Evolutionary conservation across 1,140 invertebrate genomes (phyloP).

Genomic region (Radopholus similis): DNA sequence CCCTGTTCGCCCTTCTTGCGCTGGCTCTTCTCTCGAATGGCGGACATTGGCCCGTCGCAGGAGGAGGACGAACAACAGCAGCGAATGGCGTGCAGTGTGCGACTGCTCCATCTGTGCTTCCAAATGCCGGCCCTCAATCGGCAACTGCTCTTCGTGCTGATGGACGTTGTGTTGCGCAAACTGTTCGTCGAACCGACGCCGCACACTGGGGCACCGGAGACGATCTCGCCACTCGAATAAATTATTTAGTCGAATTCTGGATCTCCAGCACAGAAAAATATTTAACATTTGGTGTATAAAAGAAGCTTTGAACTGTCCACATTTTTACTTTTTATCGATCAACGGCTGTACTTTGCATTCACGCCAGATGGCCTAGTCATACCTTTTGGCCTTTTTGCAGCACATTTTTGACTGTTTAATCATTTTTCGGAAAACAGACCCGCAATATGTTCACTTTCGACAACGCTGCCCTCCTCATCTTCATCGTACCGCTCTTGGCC

Average conservation of each 20-base stretch:
- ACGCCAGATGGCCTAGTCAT: too few relatives aligned
- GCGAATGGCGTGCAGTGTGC: not conserved
- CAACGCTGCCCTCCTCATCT: not conserved
- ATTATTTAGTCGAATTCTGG: not conserved
- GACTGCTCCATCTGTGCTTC: conserved; percentile 19
- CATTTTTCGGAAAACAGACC: too few relatives aligned
- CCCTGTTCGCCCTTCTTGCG: conserved; percentile 9
- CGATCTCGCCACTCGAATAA: not conserved
- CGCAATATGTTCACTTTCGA: too few relatives aligned
- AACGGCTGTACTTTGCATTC: not conserved
- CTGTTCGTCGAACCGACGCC: not conserved
- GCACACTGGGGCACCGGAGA: not conserved
- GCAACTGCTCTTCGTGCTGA: conserved; percentile 28
- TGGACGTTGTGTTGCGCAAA: conserved; percentile 22
- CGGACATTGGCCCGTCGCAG: not conserved
- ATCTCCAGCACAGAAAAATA: too few relatives aligned
- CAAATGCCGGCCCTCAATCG: conserved; percentile 26
- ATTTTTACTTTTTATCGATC: not conserved
- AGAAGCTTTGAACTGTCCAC: not conserved
- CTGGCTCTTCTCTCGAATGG: not conserved
- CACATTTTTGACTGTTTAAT: too few relatives aligned
- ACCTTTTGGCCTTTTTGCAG: too few relatives aligned
- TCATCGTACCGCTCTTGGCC: not conserved
- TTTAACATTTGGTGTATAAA: too few relatives aligned
- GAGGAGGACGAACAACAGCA: not conserved